Evolutionary conservation across 2,113 vertebrate species (phyloP), one percentile per base, ranked within the genome.

Genomic region (Cynoglossus semilaevis): DNA sequence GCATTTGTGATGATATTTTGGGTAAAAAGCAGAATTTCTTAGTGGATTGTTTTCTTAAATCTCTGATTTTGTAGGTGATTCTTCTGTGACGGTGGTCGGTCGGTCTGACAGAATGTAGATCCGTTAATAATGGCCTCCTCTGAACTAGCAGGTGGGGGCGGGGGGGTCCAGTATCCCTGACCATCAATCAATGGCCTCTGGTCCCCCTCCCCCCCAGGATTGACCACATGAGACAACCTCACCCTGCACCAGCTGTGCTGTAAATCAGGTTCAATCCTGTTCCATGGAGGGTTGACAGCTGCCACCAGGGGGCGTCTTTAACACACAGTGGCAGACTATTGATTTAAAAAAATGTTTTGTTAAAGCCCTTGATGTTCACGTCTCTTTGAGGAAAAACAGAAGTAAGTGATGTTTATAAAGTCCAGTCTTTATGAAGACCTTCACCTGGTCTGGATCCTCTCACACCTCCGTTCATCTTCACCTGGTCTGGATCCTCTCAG

Each of bases 121-220:
- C 63, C 77, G 76, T 57, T 1, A 60, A 70, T 79, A 79, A 82
- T 56, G 38, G 76, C 76, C 84, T 84, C 72, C 72, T 77, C 72
- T 78, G 82, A 63, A 80, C 59, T 69, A 70, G 81, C 74, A 84
- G 47, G 47, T 49, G 58, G 61, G 73, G 70, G 70, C 19, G 80
- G 84, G 74, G 79, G 70, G 61, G 82, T 84, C 86, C 68, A 65
- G 75, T 84, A 87, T 90, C 89, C 88, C 90, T 90, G 83, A 88
- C 87, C 89, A 89, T 91, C 88, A 89, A 85, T 90, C 87, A 83
- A 81, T 83, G 82, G 79, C 85, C 82, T 87, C 77, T 77, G 79
- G 81, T 84, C 74, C 82, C 61, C 69, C 76, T 63, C 69, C 58
- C 78, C 77, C 69, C 55, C n/a, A 74, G 81, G 81, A 70, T 68